Evolutionary conservation across 2,113 vertebrate species (phyloP).

Genomic region (Carettochelys insculpta): DNA sequence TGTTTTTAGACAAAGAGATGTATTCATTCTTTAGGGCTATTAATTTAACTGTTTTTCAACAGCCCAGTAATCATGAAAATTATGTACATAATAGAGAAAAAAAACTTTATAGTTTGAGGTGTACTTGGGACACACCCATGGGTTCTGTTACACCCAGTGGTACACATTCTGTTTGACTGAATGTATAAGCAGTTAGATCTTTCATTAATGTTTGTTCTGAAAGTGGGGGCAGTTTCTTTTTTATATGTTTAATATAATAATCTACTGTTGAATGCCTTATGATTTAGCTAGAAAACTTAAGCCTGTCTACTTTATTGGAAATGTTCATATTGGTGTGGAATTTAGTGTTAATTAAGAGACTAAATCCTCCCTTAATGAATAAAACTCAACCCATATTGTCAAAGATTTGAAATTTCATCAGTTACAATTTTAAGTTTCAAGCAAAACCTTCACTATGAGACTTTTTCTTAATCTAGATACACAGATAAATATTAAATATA

Average conservation of each 20-base stretch:
- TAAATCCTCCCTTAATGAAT: background rate
- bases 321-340: background rate
- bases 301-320: background rate
- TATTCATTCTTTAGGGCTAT: background rate
- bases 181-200: background rate
- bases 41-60: background rate
- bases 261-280: background rate
- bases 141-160: background rate
- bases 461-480: fast-evolving
- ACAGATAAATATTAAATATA: background rate
- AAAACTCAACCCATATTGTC: background rate
- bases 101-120: background rate
- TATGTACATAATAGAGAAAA: background rate
- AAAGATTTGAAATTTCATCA: background rate
- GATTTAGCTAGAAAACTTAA: background rate
- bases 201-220: background rate
- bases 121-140: background rate
- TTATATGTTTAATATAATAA: background rate
- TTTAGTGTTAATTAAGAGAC: background rate
- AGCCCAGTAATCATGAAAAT: background rate
- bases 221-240: background rate
- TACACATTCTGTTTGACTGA: background rate
- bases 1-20: background rate
- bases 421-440: background rate
- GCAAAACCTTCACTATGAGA: background rate